Percentiles rank a stretch among this genome's conserved stretches.
phyloP scores from a whole-genome alignment of 2,113 vertebrate genomes.

The Seriola aureovittata region DNA sequence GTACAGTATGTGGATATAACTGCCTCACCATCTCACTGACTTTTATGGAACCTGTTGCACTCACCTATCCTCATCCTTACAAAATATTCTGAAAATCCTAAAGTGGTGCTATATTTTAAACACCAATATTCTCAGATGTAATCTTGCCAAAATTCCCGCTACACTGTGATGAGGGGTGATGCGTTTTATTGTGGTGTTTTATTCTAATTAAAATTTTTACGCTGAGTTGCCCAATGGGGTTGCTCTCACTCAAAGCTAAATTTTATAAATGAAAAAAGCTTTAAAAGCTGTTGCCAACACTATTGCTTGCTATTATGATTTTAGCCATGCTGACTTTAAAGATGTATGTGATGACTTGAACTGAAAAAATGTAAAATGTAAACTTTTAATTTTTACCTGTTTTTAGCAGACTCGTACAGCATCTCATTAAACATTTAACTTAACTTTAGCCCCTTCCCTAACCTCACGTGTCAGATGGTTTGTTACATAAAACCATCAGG shows the following conservation, averaged over 20 bases:
- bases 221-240: too few species aligned
- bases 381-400: not conserved
- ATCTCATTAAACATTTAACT: not conserved
- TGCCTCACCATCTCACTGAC: not conserved
- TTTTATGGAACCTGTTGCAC: not conserved
- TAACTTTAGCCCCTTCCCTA: not conserved
- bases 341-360: not conserved
- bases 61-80: not conserved
- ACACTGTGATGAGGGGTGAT: not conserved
- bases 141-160: not conserved
- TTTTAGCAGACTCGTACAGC: not conserved
- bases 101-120: conserved; percentile 5
- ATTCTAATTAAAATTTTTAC: too few species aligned
- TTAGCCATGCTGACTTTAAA: not conserved
- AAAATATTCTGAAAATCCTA: not conserved
- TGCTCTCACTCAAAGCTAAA: too few species aligned
- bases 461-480: too few species aligned
- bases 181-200: not conserved
- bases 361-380: not conserved
- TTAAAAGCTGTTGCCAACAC: not conserved
- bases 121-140: not conserved
- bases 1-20: not conserved
- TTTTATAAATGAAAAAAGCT: too few species aligned
- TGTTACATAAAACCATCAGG: too few species aligned
- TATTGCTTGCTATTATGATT: not conserved